Base-by-base conservation (phyloP, 2,888 invertebrate genomes). In the Zeuzera pyrina region DNA sequence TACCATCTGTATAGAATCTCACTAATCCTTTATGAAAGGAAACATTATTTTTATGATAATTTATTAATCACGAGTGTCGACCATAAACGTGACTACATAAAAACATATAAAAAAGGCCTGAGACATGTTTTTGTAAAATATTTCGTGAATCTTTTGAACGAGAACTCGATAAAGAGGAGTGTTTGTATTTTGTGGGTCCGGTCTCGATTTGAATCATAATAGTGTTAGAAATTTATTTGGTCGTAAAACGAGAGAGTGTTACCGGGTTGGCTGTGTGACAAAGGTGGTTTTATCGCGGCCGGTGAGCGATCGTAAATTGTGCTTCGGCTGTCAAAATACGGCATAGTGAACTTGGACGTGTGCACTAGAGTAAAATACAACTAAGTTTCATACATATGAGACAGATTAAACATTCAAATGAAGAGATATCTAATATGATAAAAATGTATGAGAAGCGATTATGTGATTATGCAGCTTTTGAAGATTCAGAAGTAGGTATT, bases 191-290 rank as follows among this genome's bases (percentile, higher is more conserved):
- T 65, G 71, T 69, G 72, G 69, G 72, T 66, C 68, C 67, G 52
- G 57, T 53, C 56, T 45, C 61, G 58, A 81, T 83, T 81, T 83
- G 78, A 83, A 83, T 83, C 65, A 81, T 79, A 83, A 83, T 83
- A 74, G 81, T 74, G 69, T 77, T 78, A 63, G 64, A 76, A 81
- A 83, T 81, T 81, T 83, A 83, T 83, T 77, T 67, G 73, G 55
- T 79, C 79, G 68, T 83, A 83, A 83, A 81, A 63, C 54, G 52
- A 46, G 60, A 63, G 71, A 67, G 77, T 71, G 76, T 71, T 70
- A 59, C 67, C 61, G 59, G 58, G 62, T 57, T 66, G 61, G 67
- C 59, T 58, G 5, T 66, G 71, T 76, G 73, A 77, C 78, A 74
- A 77, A 74, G 66, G 73, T 59, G 55, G 69, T 67, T 79, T 78